Evolutionary conservation across 2,888 invertebrate genomes (phyloP), one percentile per base, ranked within the genome.

Genomic region (Subacronicta megacephala): DNA sequence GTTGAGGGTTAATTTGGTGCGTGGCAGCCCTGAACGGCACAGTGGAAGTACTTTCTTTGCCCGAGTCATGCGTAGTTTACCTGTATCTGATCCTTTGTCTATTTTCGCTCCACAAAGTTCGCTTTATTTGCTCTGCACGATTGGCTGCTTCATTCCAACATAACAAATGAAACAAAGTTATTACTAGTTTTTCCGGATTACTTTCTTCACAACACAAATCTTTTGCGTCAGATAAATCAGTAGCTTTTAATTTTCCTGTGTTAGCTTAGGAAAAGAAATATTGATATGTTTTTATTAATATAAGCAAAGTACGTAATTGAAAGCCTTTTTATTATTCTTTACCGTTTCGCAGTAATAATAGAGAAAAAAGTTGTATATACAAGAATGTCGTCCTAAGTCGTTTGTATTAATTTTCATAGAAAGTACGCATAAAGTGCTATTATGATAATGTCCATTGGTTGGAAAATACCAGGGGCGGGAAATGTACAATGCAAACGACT

Each of bases 71-170:
- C 87, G 85, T 87, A 83, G 87, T 89, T 89, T 92, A 91, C 93
- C 92, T 92, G 91, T 90, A 88, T 90, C 85, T 81, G 88, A 89
- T 88, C 90, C 90, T 90, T 92, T 92, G 91, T 93, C 90, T 92
- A 88, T 91, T 92, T 87, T 89, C 90, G 91, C 90, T 90, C 79
- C 88, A 90, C 88, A 86, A 90, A 90, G 82, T 88, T 79, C 77
- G 83, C 82, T 90, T 89, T 92, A 92, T 93, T 93, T 90, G 84
- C 84, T 89, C 83, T 81, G 82, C 84, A 81, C 88, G 88, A 93
- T 93, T 90, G 89, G 87, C 84, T 89, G 88, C 87, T 85, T 91
- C 88, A 88, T 87, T 90, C 85, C 84, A 75, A 88, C 82, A 88
- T 90, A 87, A 89, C 87, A 89, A 89, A 92, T 89, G 88, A 87